Conservation (phyloP, 2,113 vertebrate genomes). For the Melozone crissalis region DNA sequence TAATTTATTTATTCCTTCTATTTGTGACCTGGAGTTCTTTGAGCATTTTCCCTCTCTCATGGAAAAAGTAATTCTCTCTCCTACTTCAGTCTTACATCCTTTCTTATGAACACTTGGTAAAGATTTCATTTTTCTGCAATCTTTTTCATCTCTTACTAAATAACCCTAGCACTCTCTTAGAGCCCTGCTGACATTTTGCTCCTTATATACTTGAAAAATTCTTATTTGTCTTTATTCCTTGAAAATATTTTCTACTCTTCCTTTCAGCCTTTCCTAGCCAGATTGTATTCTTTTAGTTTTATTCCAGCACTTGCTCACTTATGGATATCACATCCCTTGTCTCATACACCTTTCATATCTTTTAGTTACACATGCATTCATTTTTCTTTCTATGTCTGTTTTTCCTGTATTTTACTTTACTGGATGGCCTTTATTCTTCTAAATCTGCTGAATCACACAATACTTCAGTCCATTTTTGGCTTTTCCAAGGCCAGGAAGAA, state of each 20-base stretch:
- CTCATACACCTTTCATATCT: neutral
- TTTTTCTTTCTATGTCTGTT: neutral
- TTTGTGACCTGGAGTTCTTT: neutral
- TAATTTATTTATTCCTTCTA: conserved; percentile 39
- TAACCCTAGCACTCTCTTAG: conserved; percentile 2
- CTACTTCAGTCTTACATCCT: neutral
- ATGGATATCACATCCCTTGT: neutral
- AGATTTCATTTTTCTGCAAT: conserved; percentile 54
- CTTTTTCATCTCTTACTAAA: conserved; percentile 35
- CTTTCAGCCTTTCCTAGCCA: neutral
- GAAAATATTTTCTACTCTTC: neutral
- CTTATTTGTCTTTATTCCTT: conserved; percentile 43
- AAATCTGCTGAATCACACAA: conserved; percentile 1
- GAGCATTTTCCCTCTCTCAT: neutral
- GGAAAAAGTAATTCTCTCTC: conserved; percentile 49
- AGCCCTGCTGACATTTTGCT: conserved; percentile 35
- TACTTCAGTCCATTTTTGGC: neutral
- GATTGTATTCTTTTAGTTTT: neutral
- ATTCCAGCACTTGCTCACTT: neutral
- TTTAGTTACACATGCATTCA: neutral
- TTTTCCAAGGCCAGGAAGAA: neutral
- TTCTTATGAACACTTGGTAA: conserved; percentile 36
- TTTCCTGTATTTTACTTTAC: neutral
- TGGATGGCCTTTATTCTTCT: neutral
- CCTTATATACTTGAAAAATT: conserved; percentile 5